Conservation (phyloP, 2,113 vertebrate species). For the Colaptes auratus region DNA sequence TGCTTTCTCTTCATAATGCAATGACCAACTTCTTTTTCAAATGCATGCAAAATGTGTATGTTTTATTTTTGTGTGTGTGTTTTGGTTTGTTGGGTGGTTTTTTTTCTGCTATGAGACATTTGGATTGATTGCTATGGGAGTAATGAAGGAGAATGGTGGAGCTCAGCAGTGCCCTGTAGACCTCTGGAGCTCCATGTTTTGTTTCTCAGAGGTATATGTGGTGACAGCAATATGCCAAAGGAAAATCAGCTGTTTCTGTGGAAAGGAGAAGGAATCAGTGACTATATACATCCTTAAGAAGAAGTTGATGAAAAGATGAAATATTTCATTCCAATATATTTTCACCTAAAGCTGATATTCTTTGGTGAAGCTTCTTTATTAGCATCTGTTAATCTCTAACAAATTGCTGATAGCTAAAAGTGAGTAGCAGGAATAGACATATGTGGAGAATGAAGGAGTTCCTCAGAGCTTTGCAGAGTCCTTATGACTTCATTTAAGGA, state of each 20-base stretch:
- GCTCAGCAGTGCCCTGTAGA: neutral
- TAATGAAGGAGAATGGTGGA: neutral
- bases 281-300: neutral
- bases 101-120: neutral
- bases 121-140: neutral
- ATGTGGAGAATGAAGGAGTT: neutral
- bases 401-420: neutral
- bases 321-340: neutral
- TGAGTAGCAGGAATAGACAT: neutral
- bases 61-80: accelerated
- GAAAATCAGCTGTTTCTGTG: neutral
- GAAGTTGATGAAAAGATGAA: neutral
- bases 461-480: neutral
- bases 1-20: neutral
- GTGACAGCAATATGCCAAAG: neutral
- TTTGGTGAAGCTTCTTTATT: neutral
- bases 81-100: accelerated
- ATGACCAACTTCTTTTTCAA: neutral
- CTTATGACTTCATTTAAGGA: neutral
- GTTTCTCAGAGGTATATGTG: neutral
- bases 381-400: neutral
- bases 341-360: neutral
- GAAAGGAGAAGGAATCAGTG: neutral
- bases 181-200: neutral
- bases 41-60: neutral